phyloP scores from a whole-genome alignment of 2,797 vertebrate species.

The Chiloscyllium punctatum region DNA sequence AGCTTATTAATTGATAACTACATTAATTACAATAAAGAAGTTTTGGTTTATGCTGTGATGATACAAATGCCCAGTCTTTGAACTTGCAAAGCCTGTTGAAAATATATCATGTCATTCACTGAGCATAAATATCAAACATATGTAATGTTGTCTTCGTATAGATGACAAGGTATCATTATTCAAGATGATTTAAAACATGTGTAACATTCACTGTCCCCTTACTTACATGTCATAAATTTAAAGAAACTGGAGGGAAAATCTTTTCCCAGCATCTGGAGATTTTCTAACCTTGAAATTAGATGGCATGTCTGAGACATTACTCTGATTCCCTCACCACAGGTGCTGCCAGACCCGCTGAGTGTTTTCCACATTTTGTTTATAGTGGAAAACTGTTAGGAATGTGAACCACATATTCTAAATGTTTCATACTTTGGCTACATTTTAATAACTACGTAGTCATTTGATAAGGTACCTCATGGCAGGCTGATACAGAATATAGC shows the following conservation, averaged over 20 bases:
- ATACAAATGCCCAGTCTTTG: not conserved
- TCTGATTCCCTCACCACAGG: not conserved
- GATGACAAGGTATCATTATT: not conserved
- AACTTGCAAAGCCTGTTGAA: not conserved
- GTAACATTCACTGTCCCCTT: not conserved
- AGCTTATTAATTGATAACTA: not conserved
- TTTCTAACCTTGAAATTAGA: not conserved
- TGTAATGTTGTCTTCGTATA: not conserved
- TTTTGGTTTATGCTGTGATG: not conserved
- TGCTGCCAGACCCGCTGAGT: not conserved
- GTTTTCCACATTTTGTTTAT: not conserved
- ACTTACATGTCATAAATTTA: not conserved
- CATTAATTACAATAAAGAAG: too few relatives aligned
- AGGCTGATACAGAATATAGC: too few relatives aligned
- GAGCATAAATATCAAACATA: not conserved
- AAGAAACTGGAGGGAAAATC: not conserved
- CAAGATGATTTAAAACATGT: slow-evolving; percentile 20
- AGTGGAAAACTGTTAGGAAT: not conserved
- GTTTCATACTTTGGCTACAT: not conserved
- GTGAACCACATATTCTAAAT: not conserved
- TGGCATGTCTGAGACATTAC: not conserved
- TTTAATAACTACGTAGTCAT: not conserved
- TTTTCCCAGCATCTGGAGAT: not conserved
- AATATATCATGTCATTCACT: not conserved
- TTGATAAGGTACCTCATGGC: not conserved